Evolutionary conservation across 2,888 invertebrate species (phyloP).

Genomic region (Alitta virens): DNA sequence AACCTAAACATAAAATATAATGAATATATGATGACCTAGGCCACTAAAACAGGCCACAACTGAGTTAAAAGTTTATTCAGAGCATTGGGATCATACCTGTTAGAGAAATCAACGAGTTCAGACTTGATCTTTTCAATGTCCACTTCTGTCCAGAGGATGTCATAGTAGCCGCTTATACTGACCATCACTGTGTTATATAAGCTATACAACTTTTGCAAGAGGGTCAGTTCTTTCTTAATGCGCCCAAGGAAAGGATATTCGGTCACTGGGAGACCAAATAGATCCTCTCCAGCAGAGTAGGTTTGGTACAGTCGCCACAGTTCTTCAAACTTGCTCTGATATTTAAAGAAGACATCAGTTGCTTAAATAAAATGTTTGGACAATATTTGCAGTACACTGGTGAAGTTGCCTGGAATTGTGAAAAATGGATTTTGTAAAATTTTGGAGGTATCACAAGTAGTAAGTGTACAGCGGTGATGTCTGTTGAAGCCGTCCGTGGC

Average conservation of each 20-base stretch:
- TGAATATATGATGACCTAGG: no score
- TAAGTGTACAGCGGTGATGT: no score
- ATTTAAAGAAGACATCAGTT: neutral
- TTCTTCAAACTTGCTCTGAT: conserved; percentile 51
- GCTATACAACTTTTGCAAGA: conserved; percentile 54
- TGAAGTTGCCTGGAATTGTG: no score
- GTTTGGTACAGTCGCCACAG: conserved; percentile 48
- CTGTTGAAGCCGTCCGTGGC: no score
- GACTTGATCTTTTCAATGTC: conserved; percentile 54
- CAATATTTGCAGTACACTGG: no score
- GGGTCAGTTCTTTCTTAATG: conserved; percentile 50
- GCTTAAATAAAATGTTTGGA: no score
- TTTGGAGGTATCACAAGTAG: no score
- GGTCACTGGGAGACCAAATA: conserved; percentile 52
- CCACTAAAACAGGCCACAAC: no score
- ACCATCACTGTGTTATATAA: conserved; percentile 52
- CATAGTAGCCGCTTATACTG: conserved; percentile 53
- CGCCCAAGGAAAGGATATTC: conserved; percentile 47
- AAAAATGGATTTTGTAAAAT: no score
- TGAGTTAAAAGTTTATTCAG: no score
- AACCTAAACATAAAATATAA: no score
- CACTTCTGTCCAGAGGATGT: conserved; percentile 54
- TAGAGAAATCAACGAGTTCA: conserved; percentile 51
- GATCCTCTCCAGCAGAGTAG: conserved; percentile 53
- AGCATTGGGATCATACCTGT: no score